phyloP scores from a whole-genome alignment of 2,888 invertebrate species.

The Augochlorella aurata region DNA sequence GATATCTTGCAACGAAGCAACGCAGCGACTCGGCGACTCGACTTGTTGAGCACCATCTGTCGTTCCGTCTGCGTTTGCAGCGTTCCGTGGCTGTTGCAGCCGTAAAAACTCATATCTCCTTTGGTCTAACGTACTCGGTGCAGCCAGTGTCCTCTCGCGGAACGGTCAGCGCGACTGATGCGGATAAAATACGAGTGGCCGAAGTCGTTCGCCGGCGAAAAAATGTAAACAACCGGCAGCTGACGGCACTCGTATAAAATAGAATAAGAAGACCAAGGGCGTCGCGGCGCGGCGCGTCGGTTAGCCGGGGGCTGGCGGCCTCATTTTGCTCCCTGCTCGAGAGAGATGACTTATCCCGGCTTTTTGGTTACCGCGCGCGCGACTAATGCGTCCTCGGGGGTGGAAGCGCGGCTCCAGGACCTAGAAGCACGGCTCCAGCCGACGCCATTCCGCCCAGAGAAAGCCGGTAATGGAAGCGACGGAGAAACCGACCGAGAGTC shows the following conservation, averaged over 20 bases:
- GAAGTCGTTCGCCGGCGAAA: constrained; percentile 39
- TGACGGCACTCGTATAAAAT: constrained; percentile 21
- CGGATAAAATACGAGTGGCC: constrained; percentile 46
- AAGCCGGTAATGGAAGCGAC: not conserved
- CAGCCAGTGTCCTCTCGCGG: constrained; percentile 23
- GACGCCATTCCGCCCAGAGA: not conserved
- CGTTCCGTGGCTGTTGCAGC: constrained; percentile 46
- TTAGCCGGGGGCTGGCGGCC: not conserved
- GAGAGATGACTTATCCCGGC: constrained; percentile 17
- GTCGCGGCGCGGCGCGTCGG: not conserved
- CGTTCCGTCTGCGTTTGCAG: constrained; percentile 59
- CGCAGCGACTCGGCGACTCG: constrained; percentile 43
- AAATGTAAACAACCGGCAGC: constrained; percentile 49
- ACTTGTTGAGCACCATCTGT: constrained; percentile 74
- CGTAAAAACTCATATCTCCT: constrained; percentile 65
- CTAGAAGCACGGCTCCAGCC: not conserved
- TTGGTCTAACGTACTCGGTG: constrained; percentile 45
- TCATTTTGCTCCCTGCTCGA: not conserved
- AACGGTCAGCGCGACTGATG: constrained; percentile 49
- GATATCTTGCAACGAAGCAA: too few species aligned
- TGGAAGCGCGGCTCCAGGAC: not conserved
- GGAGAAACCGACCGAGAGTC: constrained; percentile 11
- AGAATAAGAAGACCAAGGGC: not conserved
- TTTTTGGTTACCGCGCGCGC: constrained; percentile 2
- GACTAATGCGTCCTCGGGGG: not conserved